These are phyloP conservation scores for Oryzias woworae DNA, from an alignment of 2,113 vertebrate species.

Conservation along the genomic window DNA sequence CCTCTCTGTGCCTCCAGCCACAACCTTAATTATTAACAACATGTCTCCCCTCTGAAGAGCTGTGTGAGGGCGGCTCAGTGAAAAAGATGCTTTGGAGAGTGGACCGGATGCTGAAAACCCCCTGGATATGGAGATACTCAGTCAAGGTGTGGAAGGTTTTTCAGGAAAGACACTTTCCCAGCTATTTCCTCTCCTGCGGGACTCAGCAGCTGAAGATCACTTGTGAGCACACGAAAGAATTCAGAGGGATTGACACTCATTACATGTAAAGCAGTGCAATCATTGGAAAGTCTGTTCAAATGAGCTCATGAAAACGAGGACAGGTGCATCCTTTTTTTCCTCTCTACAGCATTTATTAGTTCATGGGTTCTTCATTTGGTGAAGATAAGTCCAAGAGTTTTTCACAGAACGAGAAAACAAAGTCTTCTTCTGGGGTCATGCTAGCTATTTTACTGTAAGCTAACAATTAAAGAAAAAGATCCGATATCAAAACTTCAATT, in stretches of 20 bases:
- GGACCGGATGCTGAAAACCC: conserved; percentile 35
- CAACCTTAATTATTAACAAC: conserved; percentile 79
- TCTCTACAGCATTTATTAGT: conserved; percentile 6
- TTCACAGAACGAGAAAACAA: background rate
- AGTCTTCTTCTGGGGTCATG: background rate
- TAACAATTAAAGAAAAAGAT: no score
- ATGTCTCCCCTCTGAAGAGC: conserved; percentile 68
- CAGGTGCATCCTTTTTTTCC: conserved; percentile 9
- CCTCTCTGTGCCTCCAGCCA: conserved; percentile 75
- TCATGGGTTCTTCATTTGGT: conserved; percentile 9
- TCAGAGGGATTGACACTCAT: conserved; percentile 21
- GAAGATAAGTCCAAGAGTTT: conserved; percentile 21
- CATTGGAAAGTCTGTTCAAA: conserved; percentile 25
- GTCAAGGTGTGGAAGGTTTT: conserved; percentile 18
- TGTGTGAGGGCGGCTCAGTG: conserved; percentile 57
- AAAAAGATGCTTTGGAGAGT: conserved; percentile 57
- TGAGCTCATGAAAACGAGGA: conserved; percentile 24
- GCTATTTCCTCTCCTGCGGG: background rate
- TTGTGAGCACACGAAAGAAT: conserved; percentile 34
- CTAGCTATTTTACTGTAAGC: no score
- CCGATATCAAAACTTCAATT: no score
- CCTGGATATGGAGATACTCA: conserved; percentile 40
- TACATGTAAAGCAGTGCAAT: conserved; percentile 39
- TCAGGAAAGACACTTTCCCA: background rate
- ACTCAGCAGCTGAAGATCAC: conserved; percentile 25